Conservation (phyloP, 2,797 vertebrate species). For the Cetoscarus ocellatus region DNA sequence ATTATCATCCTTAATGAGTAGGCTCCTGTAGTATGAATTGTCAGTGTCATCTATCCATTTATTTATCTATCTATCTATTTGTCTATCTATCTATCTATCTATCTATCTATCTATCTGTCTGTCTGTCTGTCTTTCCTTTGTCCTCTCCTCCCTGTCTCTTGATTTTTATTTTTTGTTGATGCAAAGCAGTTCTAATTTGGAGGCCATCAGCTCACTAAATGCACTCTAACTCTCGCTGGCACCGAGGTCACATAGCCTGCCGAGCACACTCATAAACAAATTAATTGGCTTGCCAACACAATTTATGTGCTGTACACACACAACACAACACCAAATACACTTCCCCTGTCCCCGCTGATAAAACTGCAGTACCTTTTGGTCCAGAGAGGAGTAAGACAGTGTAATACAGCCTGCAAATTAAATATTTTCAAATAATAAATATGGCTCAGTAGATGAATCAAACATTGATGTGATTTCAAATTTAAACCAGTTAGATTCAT, state of each 20-base stretch:
- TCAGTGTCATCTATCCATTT: too few relatives aligned
- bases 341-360: conserved; percentile 22
- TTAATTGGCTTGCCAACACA: conserved; percentile 76
- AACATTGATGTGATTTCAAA: neutral
- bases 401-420: conserved; percentile 28
- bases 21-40: too few relatives aligned
- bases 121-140: neutral
- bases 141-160: neutral
- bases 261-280: conserved; percentile 74
- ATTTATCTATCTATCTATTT: too few relatives aligned
- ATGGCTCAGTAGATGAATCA: neutral
- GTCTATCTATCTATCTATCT: neutral
- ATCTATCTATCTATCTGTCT: neutral
- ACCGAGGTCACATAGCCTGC: conserved; percentile 67
- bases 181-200: conserved; percentile 72
- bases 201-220: conserved; percentile 72
- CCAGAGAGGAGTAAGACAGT: conserved; percentile 37
- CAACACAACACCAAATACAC: conserved; percentile 27
- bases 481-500: neutral
- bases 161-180: conserved; percentile 23
- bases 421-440: conserved; percentile 17
- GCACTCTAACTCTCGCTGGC: conserved; percentile 69
- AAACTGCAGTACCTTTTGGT: conserved; percentile 28
- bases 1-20: too few relatives aligned
- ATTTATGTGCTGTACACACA: conserved; percentile 63